Base-by-base conservation (phyloP, 2,888 invertebrate species). In the Hemistola chrysoprasaria region DNA sequence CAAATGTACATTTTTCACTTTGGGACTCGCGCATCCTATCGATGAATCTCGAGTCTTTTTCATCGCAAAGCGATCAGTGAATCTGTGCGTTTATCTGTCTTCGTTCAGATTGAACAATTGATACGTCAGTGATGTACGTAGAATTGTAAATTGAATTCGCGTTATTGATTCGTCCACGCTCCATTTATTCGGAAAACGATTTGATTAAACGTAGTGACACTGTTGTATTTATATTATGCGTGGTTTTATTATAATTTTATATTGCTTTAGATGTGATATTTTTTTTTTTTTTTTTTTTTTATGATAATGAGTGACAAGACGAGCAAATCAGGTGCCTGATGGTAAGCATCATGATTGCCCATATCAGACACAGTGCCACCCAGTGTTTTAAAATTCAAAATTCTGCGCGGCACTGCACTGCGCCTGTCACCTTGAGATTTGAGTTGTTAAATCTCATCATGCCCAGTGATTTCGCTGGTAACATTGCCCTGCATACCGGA, bases 1-100 rank as follows among this genome's bases (percentile, higher is more conserved):
- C 86, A 85, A 88, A 88, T 84, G 88, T 87, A 86, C 87, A 88
- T 88, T 88, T 88, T 88, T 88, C 88, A 88, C 87, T 86, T 80
- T 77, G 82, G 78, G 65, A 78, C 70, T 81, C 76, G 79, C 82
- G 84, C 78, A 73, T 81, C 75, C 81, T 78, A 86, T 86, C 85
- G 77, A 86, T 76, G 81, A 75, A 86, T 84, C 85, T 83, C 65
- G 65, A 78, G 80, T 82, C 79, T 84, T 79, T 86, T 85, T 80
- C 85, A 84, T 81, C 75, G 76, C 65, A 73, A 77, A 78, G 65
- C 77, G 73, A 82, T 84, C 81, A 66, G 58, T 65, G 68, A 70
- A 81, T 82, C 79, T 78, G 69, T 81, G 79, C 84, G 81, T 86
- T 87, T 86, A 86, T 85, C 87, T 77, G 77, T 78, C 83, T 83